phyloP scores from a whole-genome alignment of 2,797 vertebrate species.

The Acomys russatus region DNA sequence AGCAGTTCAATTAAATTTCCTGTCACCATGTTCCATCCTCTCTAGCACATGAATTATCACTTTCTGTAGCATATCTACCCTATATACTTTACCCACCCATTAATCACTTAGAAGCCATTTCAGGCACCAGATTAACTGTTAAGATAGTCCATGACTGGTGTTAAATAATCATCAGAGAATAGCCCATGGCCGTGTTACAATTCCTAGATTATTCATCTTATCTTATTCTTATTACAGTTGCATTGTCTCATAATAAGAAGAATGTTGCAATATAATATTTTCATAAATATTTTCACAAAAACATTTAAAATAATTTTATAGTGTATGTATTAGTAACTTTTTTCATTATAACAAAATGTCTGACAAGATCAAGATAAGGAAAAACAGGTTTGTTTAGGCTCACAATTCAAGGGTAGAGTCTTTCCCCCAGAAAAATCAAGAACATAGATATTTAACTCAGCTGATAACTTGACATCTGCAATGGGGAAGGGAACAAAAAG shows the following conservation, averaged over 20 bases:
- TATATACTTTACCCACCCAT: not conserved
- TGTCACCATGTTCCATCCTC: not conserved
- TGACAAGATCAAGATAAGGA: not conserved
- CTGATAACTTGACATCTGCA: not conserved
- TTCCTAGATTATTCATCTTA: not conserved
- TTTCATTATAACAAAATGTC: not conserved
- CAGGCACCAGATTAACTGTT: not conserved
- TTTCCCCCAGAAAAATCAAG: not conserved
- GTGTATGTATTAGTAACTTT: not conserved
- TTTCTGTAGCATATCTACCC: not conserved
- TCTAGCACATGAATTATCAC: not conserved
- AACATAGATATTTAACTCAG: not conserved
- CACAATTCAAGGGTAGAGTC: not conserved
- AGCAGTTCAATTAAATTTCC: not conserved
- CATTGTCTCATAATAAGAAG: not conserved
- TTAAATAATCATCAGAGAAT: not conserved
- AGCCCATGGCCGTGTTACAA: not conserved
- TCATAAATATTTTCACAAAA: not conserved
- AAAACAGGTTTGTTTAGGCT: not conserved
- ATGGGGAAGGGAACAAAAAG: not conserved
- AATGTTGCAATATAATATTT: not conserved
- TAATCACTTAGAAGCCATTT: not conserved
- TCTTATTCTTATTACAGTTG: not conserved
- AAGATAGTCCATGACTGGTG: not conserved
- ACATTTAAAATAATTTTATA: not conserved